Evolutionary conservation across 1,140 invertebrate genomes (phyloP).

Genomic region (Drosophila virilis): DNA sequence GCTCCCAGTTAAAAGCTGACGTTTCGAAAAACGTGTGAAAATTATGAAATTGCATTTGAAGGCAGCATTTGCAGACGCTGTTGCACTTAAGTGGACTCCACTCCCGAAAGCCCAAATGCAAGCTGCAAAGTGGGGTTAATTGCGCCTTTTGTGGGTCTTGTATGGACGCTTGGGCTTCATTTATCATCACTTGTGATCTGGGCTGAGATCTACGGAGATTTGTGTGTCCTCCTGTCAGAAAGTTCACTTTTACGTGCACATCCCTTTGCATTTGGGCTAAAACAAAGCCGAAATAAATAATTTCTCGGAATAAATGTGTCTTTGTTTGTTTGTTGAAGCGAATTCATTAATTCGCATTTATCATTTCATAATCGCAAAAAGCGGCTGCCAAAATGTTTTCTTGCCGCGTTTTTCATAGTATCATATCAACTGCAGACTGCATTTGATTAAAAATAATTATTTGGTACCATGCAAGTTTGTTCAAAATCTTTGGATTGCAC

Average conservation of each 20-base stretch:
- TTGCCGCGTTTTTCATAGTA: background rate
- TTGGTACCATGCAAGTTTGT: background rate
- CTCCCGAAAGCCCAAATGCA: constrained; percentile 53
- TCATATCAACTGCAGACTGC: background rate
- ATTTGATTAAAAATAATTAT: background rate
- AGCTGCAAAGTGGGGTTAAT: constrained; percentile 60
- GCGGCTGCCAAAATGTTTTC: constrained; percentile 24
- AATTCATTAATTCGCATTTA: constrained; percentile 64
- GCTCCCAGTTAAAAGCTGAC: constrained; percentile 46
- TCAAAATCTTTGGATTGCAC: no score
- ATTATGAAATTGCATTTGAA: constrained; percentile 76
- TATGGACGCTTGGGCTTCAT: constrained; percentile 25
- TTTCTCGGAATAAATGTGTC: constrained; percentile 65
- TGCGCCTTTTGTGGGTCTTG: constrained; percentile 53
- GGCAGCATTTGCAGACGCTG: constrained; percentile 31
- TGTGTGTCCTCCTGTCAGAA: constrained; percentile 72
- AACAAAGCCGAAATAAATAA: constrained; percentile 60
- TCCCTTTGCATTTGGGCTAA: constrained; percentile 16
- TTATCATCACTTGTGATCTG: constrained; percentile 50
- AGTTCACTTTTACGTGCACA: constrained; percentile 41
- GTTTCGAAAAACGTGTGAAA: constrained; percentile 74
- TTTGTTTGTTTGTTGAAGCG: constrained; percentile 56
- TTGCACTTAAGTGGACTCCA: constrained; percentile 39
- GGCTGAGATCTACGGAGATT: constrained; percentile 53
- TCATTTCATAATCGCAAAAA: constrained; percentile 48